These are phyloP conservation scores for Poecilia picta DNA, from an alignment of 2,797 vertebrate species.

Conservation along the genomic window DNA sequence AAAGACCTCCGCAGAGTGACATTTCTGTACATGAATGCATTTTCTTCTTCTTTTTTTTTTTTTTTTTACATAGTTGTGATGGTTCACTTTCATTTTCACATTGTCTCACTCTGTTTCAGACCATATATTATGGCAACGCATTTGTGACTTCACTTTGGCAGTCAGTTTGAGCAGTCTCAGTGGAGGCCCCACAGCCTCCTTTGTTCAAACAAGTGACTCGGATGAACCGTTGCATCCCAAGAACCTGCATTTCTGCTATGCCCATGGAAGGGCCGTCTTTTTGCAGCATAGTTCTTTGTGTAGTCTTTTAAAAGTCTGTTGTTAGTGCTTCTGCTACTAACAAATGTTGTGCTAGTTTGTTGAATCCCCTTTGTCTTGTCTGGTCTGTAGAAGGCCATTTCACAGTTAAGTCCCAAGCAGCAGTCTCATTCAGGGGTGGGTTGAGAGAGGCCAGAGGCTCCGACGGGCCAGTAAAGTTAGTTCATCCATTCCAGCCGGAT, in stretches of 20 bases:
- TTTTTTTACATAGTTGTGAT: slow-evolving; percentile 77
- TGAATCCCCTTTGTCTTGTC: slow-evolving; percentile 65
- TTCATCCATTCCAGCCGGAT: slow-evolving; percentile 75
- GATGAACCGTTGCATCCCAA: slow-evolving; percentile 54
- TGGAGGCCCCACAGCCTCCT: slow-evolving; percentile 54
- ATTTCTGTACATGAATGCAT: slow-evolving; percentile 80
- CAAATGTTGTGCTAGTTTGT: slow-evolving; percentile 78
- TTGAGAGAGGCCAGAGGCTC: slow-evolving; percentile 69
- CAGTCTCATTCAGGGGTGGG: slow-evolving; percentile 66
- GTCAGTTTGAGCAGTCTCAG: slow-evolving; percentile 69
- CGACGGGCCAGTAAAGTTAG: slow-evolving; percentile 60
- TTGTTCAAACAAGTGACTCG: slow-evolving; percentile 58
- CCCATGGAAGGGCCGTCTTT: slow-evolving; percentile 58
- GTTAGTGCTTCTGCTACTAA: slow-evolving; percentile 72
- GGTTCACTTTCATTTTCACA: slow-evolving; percentile 73
- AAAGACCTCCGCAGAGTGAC: slow-evolving; percentile 79
- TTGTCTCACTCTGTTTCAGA: slow-evolving; percentile 67
- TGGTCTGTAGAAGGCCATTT: slow-evolving; percentile 79
- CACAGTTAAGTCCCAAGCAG: slow-evolving; percentile 77
- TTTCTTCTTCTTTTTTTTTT: slow-evolving; percentile 62
- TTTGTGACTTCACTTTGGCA: slow-evolving; percentile 79
- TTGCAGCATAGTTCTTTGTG: slow-evolving; percentile 78
- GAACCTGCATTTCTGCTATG: slow-evolving; percentile 50
- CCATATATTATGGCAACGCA: slow-evolving; percentile 76
- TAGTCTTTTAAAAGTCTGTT: slow-evolving; percentile 75